Evolutionary conservation across 2,113 vertebrate genomes (phyloP), one percentile per base, ranked within the genome.

Genomic region (Hippocampus abdominalis): DNA sequence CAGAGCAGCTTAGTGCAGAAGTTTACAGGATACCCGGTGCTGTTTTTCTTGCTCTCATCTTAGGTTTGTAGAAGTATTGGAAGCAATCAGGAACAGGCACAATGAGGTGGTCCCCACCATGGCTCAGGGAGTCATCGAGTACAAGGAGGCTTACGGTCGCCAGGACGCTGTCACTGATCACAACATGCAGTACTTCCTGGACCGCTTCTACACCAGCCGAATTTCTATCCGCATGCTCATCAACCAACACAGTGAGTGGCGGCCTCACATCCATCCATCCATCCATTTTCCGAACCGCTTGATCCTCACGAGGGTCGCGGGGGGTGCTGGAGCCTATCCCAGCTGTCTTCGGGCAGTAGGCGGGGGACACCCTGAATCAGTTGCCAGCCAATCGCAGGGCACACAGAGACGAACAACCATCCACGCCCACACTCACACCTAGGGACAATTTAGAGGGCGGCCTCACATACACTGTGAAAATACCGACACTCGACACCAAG

Each of bases 191-290:
- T 98, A 98, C 83, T 98, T 98, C 87, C 90, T 98, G 60, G 96
- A 98, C 73, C 95, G 96, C 59, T 96, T 98, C 91, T 98, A 98
- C 92, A 91, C 95, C 91, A 97, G 96, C 88, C 94, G 96, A 69
- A 98, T 98, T 84, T 98, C 96, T 62, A 98, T 98, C 82, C 94
- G 96, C 20, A 98, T 98, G 96, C 95, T 98, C 62, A 92, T 98
- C 89, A 98, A 98, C 92, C 96, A 98, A 88, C 96, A 98, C 92
- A 95, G 96, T 96, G 90, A 92, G 94, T 81, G 4, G 0, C 27
- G 4, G 0, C 36, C 42, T 54, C n/a, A n/a, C n/a, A 9, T 9
- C n/a, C n/a, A n/a, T n/a, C n/a, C n/a, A n/a, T n/a, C n/a, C n/a
- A n/a, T n/a, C n/a, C n/a, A n/a, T n/a, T n/a, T n/a, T n/a, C n/a